These are phyloP conservation scores for Corydoras sp. DNA, from an alignment of 2,113 vertebrate genomes.

Conservation along the genomic window DNA sequence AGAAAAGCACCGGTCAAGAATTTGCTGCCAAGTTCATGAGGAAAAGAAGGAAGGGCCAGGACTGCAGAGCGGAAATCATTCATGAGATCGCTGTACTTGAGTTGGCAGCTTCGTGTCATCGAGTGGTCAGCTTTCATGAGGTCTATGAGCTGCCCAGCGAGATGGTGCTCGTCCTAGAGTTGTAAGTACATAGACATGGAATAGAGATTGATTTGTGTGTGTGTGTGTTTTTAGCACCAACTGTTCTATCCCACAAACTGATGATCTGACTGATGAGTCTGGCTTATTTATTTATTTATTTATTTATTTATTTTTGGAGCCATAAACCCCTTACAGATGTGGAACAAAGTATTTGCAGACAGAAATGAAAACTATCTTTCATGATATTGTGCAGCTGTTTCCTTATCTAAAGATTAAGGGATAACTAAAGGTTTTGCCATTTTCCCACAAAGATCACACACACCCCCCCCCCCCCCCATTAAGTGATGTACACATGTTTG, in stretches of 20 bases:
- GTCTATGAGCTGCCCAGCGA: conserved; percentile 68
- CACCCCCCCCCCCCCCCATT: too few species aligned
- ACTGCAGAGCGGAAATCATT: conserved; percentile 66
- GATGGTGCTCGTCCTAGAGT: conserved; percentile 72
- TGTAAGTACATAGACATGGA: conserved; percentile 51
- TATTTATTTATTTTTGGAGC: too few species aligned
- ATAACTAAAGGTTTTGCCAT: not conserved
- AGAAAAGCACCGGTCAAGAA: conserved; percentile 60
- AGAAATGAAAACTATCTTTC: not conserved
- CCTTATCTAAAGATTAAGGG: not conserved
- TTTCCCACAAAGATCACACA: not conserved
- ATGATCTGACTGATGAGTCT: conserved; percentile 1
- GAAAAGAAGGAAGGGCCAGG: conserved; percentile 70
- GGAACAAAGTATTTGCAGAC: not conserved
- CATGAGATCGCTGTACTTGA: conserved; percentile 69
- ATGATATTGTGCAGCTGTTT: not conserved
- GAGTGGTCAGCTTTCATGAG: conserved; percentile 64
- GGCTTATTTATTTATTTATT: too few species aligned
- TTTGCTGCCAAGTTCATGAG: conserved; percentile 73
- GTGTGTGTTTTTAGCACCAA: too few species aligned
- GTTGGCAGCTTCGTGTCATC: conserved; percentile 53
- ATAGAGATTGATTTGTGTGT: too few species aligned
- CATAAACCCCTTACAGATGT: not conserved
- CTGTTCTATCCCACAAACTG: not conserved
- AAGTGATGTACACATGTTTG: too few species aligned